These are phyloP conservation scores for Drosophila sproati DNA, from an alignment of 1,140 invertebrate species.

Conservation along the genomic window DNA sequence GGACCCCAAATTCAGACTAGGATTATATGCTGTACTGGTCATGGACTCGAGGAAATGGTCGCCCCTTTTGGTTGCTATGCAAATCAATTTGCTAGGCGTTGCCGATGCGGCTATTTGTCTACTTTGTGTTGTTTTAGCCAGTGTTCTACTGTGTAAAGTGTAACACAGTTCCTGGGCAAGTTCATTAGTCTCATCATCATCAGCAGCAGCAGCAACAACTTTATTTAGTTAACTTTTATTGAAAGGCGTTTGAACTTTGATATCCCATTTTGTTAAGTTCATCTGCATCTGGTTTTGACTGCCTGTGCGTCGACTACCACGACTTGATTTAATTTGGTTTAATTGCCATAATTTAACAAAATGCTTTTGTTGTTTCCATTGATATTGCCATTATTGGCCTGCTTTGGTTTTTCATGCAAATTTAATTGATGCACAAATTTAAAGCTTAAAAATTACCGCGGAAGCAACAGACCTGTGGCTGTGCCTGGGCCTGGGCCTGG, in stretches of 20 bases:
- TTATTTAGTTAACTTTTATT: slow-evolving; percentile 78
- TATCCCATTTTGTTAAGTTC: slow-evolving; percentile 53
- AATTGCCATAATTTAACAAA: slow-evolving; percentile 56
- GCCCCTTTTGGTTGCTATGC: slow-evolving; percentile 66
- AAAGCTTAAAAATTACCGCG: slow-evolving; percentile 68
- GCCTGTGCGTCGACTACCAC: background rate
- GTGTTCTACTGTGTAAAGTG: slow-evolving; percentile 20
- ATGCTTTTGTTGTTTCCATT: slow-evolving; percentile 25
- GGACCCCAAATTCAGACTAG: slow-evolving; percentile 17
- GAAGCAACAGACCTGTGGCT: background rate
- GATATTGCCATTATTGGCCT: slow-evolving; percentile 15
- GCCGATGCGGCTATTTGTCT: slow-evolving; percentile 43
- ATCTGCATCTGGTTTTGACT: slow-evolving; percentile 32
- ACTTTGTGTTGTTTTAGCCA: slow-evolving; percentile 16
- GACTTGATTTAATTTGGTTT: slow-evolving; percentile 47
- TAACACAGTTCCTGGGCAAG: slow-evolving; percentile 39
- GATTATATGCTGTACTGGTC: slow-evolving; percentile 54
- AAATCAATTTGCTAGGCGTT: slow-evolving; percentile 67
- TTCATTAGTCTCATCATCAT: slow-evolving; percentile 66
- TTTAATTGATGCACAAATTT: slow-evolving; percentile 57
- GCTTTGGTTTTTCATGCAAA: slow-evolving; percentile 65
- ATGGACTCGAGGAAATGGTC: slow-evolving; percentile 9
- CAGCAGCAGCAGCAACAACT: slow-evolving; percentile 17
- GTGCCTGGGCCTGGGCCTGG: background rate
- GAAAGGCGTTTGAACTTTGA: slow-evolving; percentile 75